Conservation (phyloP, 2,113 vertebrate genomes). For the Hypocryptadius cinnamomeus region DNA sequence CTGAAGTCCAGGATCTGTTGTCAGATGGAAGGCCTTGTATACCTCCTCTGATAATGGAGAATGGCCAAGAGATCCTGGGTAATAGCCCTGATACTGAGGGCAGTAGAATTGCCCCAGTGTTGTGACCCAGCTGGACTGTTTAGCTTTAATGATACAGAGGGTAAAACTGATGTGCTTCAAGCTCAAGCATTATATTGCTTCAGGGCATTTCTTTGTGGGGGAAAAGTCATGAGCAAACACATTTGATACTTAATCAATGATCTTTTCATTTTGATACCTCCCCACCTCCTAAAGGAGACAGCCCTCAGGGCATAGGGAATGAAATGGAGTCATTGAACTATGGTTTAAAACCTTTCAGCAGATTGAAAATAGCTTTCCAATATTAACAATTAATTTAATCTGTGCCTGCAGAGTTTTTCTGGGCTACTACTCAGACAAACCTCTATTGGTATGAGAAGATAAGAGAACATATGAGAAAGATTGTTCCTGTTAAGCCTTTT, state of each 20-base stretch:
- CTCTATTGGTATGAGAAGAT: not conserved
- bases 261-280: not conserved
- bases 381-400: not conserved
- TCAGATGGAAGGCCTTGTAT: not conserved
- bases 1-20: not conserved
- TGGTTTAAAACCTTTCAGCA: not conserved
- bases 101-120: not conserved
- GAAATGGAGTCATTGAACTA: not conserved
- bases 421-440: not conserved
- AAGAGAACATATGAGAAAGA: not conserved
- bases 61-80: not conserved
- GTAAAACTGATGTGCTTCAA: not conserved
- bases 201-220: not conserved
- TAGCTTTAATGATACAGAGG: not conserved
- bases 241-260: not conserved
- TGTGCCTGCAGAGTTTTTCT: not conserved
- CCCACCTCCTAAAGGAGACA: not conserved
- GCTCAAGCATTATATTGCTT: not conserved
- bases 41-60: not conserved
- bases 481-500: not conserved
- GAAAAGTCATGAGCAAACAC: not conserved
- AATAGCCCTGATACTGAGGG: not conserved
- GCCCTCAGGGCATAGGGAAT: not conserved
- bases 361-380: not conserved
- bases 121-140: not conserved